Conservation (phyloP, 2,888 invertebrate species). For the Chloroclystis v-ata region DNA sequence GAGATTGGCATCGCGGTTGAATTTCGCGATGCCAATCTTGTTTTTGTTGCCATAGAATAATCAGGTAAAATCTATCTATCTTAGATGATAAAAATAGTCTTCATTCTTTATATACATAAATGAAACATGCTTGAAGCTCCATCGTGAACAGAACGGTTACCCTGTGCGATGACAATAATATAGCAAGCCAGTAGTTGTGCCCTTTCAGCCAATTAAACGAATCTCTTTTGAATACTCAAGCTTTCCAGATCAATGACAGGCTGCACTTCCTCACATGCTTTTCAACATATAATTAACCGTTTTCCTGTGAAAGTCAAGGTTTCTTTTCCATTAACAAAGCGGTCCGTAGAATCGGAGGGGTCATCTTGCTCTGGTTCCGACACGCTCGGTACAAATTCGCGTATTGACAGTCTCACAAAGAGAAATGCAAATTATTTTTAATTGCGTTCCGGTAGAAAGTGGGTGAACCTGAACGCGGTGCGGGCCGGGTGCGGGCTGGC, state of each 20-base stretch:
- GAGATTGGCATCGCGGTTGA: conserved; percentile 24
- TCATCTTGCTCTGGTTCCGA: conserved; percentile 34
- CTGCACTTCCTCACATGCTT: not conserved
- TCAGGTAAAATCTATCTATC: not conserved
- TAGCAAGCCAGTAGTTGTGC: not conserved
- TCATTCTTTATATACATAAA: no score
- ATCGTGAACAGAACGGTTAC: no score
- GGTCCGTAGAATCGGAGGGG: conserved; percentile 27
- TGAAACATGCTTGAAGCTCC: no score
- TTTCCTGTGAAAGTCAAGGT: conserved; percentile 16
- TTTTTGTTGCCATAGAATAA: conserved; percentile 14
- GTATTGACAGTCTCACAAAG: conserved; percentile 55
- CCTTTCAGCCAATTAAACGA: not conserved
- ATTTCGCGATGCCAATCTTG: conserved; percentile 19
- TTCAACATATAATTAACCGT: conserved; percentile 11
- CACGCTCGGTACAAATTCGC: conserved; percentile 37
- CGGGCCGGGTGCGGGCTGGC: conserved; percentile 57
- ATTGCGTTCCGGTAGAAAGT: conserved; percentile 76
- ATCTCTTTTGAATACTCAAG: not conserved
- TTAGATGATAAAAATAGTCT: no score
- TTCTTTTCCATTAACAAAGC: conserved; percentile 21
- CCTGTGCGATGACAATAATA: not conserved
- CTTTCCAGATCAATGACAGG: not conserved
- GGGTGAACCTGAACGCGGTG: conserved; percentile 65
- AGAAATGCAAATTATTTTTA: conserved; percentile 75